A percentile compares a stretch with the other conserved stretches of the same genome.
Conservation (phyloP, 2,113 vertebrate species). For the Ciconia stormi region DNA sequence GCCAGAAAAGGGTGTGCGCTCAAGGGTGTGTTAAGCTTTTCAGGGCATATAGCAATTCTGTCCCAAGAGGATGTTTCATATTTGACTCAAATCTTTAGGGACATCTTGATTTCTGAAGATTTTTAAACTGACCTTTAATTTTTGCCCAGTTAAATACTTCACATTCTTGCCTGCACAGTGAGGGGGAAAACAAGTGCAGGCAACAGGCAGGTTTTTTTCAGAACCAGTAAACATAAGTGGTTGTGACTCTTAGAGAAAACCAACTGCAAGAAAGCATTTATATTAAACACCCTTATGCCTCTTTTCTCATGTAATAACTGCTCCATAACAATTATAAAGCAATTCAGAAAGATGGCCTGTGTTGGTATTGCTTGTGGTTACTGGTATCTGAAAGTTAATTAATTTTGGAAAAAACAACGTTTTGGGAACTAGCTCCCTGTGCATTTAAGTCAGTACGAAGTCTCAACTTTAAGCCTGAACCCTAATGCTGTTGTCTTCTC, state of each 20-base stretch:
- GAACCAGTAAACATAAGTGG: not conserved
- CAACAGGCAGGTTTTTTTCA: not conserved
- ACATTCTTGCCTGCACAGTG: not conserved
- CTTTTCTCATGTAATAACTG: not conserved
- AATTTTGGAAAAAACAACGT: slow-evolving; percentile 24
- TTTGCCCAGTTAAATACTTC: not conserved
- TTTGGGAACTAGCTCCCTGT: not conserved
- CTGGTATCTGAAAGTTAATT: slow-evolving; percentile 14
- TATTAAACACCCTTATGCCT: not conserved
- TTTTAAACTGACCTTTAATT: slow-evolving; percentile 18
- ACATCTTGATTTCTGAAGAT: not conserved
- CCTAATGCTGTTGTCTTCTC: not conserved
- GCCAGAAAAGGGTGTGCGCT: not conserved
- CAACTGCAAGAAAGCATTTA: not conserved
- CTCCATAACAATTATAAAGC: not conserved
- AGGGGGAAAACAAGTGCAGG: not conserved
- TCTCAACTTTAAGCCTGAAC: not conserved
- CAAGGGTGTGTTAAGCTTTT: not conserved
- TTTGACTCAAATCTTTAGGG: not conserved
- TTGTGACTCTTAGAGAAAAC: not conserved
- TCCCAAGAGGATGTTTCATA: not conserved
- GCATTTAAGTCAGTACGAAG: not conserved
- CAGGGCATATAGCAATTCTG: not conserved
- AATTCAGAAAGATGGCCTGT: not conserved
- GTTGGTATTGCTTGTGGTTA: not conserved